phyloP scores from a whole-genome alignment of 1,140 invertebrate species.

The Meteorus sp. region DNA sequence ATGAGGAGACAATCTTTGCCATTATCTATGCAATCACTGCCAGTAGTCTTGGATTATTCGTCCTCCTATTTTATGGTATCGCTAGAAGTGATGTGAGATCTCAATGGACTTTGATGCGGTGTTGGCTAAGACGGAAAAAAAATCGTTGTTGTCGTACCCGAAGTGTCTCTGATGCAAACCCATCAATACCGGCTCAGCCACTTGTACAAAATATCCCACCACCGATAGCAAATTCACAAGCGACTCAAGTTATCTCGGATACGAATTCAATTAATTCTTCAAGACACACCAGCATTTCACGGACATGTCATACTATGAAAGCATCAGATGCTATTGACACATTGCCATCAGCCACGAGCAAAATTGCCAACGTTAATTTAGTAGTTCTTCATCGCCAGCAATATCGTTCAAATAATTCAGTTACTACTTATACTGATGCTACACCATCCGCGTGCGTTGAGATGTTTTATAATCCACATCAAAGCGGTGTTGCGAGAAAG shows the following conservation, averaged over 20 bases:
- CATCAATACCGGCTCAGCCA: slow-evolving; percentile 59
- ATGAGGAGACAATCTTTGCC: slow-evolving; percentile 78
- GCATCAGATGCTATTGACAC: slow-evolving; percentile 43
- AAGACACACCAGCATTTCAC: slow-evolving; percentile 46
- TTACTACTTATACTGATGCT: slow-evolving; percentile 69
- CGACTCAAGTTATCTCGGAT: slow-evolving; percentile 51
- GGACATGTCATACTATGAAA: slow-evolving; percentile 43
- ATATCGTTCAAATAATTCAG: slow-evolving; percentile 69
- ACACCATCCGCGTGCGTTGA: slow-evolving; percentile 64
- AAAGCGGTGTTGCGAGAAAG: slow-evolving; percentile 87
- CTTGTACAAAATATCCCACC: slow-evolving; percentile 43
- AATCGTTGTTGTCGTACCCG: slow-evolving; percentile 65
- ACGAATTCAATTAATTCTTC: slow-evolving; percentile 52
- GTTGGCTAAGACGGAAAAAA: slow-evolving; percentile 64
- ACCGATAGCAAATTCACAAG: slow-evolving; percentile 48
- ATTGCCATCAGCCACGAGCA: slow-evolving; percentile 43
- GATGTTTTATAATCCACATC: slow-evolving; percentile 90
- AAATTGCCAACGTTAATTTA: slow-evolving; percentile 65
- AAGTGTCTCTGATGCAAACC: slow-evolving; percentile 68
- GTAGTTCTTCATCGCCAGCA: slow-evolving; percentile 71
- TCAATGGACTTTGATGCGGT: slow-evolving; percentile 70
- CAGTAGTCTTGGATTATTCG: slow-evolving; percentile 76
- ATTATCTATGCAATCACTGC: slow-evolving; percentile 74
- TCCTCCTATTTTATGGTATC: slow-evolving; percentile 83
- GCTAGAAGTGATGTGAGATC: slow-evolving; percentile 79